Evolutionary conservation across 37 sponge, comb jelly and placozoan species (phyloP).

Genomic region (Chondrilla cf. caribensis): DNA sequence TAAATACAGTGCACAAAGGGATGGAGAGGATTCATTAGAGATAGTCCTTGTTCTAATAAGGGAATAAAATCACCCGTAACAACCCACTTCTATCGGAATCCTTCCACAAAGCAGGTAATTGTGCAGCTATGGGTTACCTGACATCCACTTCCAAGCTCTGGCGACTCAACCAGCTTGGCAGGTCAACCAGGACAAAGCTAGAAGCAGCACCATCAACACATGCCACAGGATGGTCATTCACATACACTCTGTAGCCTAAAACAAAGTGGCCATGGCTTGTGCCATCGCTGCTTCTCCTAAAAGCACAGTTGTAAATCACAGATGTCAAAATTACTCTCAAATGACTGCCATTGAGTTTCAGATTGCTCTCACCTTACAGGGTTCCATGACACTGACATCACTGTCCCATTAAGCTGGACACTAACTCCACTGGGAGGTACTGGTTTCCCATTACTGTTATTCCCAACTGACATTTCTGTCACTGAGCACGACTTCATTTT

Average conservation of each 20-base stretch:
- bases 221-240: conserved; percentile 12
- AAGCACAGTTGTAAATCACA: too few species aligned
- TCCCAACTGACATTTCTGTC: background rate
- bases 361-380: conserved; percentile 38
- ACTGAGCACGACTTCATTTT: too few species aligned
- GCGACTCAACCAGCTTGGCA: background rate
- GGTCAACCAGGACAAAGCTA: background rate
- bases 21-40: conserved; percentile 36
- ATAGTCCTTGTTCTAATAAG: conserved; percentile 48
- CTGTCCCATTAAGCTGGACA: background rate
- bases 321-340: too few species aligned
- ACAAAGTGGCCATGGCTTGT: conserved; percentile 42
- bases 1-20: conserved; percentile 11
- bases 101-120: background rate
- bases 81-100: background rate
- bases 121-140: background rate
- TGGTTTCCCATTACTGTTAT: background rate
- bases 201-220: conserved; percentile 42
- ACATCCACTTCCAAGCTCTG: background rate
- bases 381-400: conserved; percentile 42
- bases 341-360: background rate
- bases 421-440: conserved; percentile 17
- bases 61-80: background rate
- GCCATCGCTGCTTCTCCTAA: conserved; percentile 35
- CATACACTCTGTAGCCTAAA: conserved; percentile 59